Conservation (phyloP, 1,140 invertebrate species). For the Dreissena polymorpha region DNA sequence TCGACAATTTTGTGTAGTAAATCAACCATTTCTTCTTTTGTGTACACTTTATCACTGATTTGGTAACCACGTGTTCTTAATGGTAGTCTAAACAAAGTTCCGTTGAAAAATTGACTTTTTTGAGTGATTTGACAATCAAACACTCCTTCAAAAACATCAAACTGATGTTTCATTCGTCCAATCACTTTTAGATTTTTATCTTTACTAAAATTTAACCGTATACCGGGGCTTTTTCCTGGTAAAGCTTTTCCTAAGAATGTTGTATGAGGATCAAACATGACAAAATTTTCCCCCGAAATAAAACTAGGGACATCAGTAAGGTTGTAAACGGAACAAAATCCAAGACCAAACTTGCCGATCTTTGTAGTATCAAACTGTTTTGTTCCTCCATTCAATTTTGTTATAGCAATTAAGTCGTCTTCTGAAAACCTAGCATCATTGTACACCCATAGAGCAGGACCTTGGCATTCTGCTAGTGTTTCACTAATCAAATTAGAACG, state of each 20-base stretch:
- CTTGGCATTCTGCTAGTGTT: conserved; percentile 65
- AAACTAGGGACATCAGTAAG: conserved; percentile 73
- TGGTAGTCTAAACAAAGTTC: conserved; percentile 69
- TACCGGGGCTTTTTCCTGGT: conserved; percentile 62
- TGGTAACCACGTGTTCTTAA: conserved; percentile 65
- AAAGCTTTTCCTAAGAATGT: conserved; percentile 66
- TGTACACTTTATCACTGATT: conserved; percentile 64
- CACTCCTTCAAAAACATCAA: conserved; percentile 71
- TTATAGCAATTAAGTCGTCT: conserved; percentile 68
- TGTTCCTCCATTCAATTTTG: conserved; percentile 51
- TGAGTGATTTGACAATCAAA: conserved; percentile 64
- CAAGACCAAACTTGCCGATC: conserved; percentile 72
- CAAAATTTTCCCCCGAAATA: conserved; percentile 65
- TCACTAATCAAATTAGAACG: conserved; percentile 62
- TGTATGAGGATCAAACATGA: conserved; percentile 73
- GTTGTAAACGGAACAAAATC: conserved; percentile 74
- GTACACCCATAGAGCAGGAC: conserved; percentile 69
- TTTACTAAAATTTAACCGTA: conserved; percentile 65
- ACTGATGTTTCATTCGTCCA: conserved; percentile 64
- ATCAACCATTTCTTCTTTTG: conserved; percentile 52
- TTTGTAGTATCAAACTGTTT: neutral
- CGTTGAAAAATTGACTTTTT: conserved; percentile 50
- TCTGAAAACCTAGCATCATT: conserved; percentile 69
- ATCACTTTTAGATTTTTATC: conserved; percentile 60
- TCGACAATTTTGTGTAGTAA: conserved; percentile 60